Evolutionary conservation across 2,797 vertebrate genomes (phyloP), one percentile per base, ranked within the genome.

Genomic region (Corythornis leucogaster): DNA sequence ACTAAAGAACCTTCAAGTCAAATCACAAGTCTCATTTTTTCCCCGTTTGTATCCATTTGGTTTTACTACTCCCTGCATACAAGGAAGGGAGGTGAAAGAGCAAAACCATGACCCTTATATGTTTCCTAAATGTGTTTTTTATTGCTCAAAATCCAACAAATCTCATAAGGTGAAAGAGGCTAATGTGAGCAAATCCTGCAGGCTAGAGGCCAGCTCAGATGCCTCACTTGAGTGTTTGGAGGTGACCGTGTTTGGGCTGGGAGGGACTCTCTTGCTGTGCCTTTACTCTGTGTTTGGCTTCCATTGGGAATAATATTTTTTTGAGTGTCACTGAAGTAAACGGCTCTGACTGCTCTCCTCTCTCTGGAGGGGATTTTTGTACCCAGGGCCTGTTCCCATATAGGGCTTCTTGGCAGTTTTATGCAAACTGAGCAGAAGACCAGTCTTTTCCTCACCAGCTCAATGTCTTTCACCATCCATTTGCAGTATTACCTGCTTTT

Each of bases 91-190:
- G 78, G 86, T 87, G 55, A 92, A 87, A 89, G 81, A 85, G 76
- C 85, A 91, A 54, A 83, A 67, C 91, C 66, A 58, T 92, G 58
- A 74, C 87, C 55, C 70, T 69, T 48, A 64, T 63, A 73, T 48
- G 22, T 77, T 80, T 94, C 77, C 82, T 91, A 87, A 95, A 87
- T 91, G 85, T 79, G 51, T 5, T 61, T 92, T 95, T 93, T 85
- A 94, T 93, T 83, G 89, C 85, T 91, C 69, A 76, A 91, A 89
- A 93, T 71, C 62, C 89, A 89, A 91, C 94, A 89, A 85, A 91
- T 88, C 74, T 26, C 3, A 33, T 63, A 30, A 88, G 73, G 70
- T 92, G 89, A 73, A 80, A 70, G 38, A 95, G 59, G 77, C 40
- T 91, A 85, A 93, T 66, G 89, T 0, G 20, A 73, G 66, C 28